Evolutionary conservation across 2,113 vertebrate genomes (phyloP).

Genomic region (Bubalus kerabau): DNA sequence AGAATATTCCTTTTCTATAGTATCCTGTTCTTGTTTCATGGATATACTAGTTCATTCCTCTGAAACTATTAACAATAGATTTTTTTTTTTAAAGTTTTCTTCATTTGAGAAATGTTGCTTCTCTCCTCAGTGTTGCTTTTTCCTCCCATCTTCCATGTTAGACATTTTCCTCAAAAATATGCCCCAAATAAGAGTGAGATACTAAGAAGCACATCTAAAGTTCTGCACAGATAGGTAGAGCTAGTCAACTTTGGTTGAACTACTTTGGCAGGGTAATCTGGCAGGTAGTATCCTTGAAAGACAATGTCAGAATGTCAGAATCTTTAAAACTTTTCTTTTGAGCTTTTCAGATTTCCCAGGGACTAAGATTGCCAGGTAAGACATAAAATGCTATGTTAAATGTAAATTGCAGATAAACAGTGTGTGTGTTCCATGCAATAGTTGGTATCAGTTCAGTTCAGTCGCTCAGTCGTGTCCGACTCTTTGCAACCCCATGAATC

Average conservation of each 20-base stretch:
- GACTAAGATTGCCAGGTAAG: neutral
- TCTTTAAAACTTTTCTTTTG: neutral
- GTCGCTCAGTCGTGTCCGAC: no score
- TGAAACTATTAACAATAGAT: neutral
- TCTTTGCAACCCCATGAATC: no score
- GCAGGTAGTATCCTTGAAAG: neutral
- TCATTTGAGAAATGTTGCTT: neutral
- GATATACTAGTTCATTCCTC: neutral
- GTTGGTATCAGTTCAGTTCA: no score
- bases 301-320: neutral
- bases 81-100: neutral
- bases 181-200: neutral
- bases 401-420: neutral
- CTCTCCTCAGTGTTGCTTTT: neutral
- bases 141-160: neutral
- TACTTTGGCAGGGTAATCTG: neutral
- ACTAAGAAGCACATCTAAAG: neutral
- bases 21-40: neutral
- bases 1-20: neutral
- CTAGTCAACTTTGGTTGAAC: no score
- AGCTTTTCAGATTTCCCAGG: neutral
- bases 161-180: neutral
- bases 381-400: neutral
- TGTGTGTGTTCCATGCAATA: neutral
- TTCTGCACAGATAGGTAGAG: neutral